Percentiles rank a stretch among this genome's conserved stretches.
Evolutionary conservation across 2,113 vertebrate species (phyloP).

Genomic region (Leucopsar rothschildi): DNA sequence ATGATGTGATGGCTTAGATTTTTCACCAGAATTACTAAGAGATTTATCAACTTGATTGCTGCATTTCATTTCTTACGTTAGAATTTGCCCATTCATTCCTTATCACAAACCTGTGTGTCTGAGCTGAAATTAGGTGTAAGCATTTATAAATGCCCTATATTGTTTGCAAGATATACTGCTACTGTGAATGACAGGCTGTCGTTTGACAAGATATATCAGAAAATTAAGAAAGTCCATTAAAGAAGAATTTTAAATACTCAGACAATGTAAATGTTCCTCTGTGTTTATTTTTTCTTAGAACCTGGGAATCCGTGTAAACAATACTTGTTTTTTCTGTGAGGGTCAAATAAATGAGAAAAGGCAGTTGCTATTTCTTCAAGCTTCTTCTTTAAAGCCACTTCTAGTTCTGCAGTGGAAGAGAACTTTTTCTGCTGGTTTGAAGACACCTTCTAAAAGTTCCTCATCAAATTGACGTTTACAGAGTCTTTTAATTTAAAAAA

Average conservation of each 20-base stretch:
- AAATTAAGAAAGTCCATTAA: background rate
- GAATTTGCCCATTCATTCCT: background rate
- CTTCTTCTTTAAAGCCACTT: background rate
- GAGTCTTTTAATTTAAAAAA: background rate
- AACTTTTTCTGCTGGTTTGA: background rate
- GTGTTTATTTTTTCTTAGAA: background rate
- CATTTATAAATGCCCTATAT: background rate
- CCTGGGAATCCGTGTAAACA: background rate
- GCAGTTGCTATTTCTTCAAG: background rate
- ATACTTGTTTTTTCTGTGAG: background rate
- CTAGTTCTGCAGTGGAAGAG: background rate
- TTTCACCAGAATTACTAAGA: background rate
- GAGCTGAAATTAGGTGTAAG: background rate
- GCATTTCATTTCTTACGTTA: background rate
- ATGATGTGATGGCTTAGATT: background rate
- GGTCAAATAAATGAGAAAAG: background rate
- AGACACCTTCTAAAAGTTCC: background rate
- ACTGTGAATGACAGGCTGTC: background rate
- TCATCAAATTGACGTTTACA: background rate
- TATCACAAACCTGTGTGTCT: background rate
- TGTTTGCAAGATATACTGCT: background rate
- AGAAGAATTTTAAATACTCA: background rate
- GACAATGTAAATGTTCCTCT: background rate
- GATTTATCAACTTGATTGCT: background rate
- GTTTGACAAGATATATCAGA: background rate